These are phyloP conservation scores for Enoplosus armatus DNA, from an alignment of 2,797 vertebrate genomes.

Conservation along the genomic window DNA sequence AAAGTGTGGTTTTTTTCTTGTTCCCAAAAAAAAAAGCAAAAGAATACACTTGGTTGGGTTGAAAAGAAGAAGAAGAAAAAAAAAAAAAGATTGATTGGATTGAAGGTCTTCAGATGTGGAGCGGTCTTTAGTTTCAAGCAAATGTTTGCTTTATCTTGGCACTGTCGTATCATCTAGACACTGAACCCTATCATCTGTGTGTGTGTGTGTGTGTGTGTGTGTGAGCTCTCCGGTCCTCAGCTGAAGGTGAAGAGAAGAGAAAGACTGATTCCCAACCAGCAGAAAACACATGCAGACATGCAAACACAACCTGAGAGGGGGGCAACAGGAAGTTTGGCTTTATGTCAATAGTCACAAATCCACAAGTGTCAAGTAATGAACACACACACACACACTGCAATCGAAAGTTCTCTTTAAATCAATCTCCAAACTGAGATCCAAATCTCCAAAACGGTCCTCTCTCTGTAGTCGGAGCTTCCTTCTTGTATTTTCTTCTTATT, in stretches of 20 bases:
- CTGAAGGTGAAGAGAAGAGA: conserved; percentile 49
- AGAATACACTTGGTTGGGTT: conserved; percentile 55
- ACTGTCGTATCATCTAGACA: conserved; percentile 65
- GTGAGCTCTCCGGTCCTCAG: conserved; percentile 44
- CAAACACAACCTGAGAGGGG: conserved; percentile 88
- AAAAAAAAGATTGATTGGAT: conserved; percentile 16
- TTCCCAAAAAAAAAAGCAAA: conserved; percentile 23
- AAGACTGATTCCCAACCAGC: conserved; percentile 75
- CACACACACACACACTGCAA: conserved; percentile 72
- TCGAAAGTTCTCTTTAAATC: conserved; percentile 71
- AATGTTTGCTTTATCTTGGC: conserved; percentile 75
- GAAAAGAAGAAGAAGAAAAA: conserved; percentile 5
- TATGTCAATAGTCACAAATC: conserved; percentile 80
- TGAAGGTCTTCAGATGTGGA: conserved; percentile 54
- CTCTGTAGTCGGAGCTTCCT: conserved; percentile 31
- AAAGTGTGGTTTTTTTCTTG: conserved; percentile 39
- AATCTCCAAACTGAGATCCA: conserved; percentile 33
- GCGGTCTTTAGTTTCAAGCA: conserved; percentile 52
- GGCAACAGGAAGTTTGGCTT: conserved; percentile 81
- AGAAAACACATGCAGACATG: conserved; percentile 88
- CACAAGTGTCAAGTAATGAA: conserved; percentile 83
- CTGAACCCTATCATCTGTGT: conserved; percentile 38
- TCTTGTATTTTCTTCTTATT: conserved; percentile 55
- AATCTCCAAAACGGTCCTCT: conserved; percentile 53
- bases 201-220: too few relatives aligned